Percentiles rank a stretch among this genome's conserved stretches.
phyloP scores from a whole-genome alignment of 1,140 invertebrate species.

The Pseudomyrmex pallidus region DNA sequence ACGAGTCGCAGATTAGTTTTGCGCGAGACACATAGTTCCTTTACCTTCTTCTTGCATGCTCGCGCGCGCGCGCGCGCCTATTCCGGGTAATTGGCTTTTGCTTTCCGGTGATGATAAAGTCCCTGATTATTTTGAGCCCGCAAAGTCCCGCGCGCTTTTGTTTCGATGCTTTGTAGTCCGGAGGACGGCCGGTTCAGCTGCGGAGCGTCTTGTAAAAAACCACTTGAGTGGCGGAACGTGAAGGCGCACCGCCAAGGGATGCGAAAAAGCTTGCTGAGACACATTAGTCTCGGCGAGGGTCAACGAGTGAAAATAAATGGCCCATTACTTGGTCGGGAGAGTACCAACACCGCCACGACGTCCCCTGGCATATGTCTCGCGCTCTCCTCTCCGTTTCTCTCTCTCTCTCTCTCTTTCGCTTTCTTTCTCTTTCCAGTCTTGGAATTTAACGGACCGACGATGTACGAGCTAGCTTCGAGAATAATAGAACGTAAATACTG shows the following conservation, averaged over 20 bases:
- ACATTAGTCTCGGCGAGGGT: slow-evolving; percentile 78
- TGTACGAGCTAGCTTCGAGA: slow-evolving; percentile 58
- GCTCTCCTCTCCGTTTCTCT: background rate
- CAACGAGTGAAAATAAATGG: slow-evolving; percentile 80
- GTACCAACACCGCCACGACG: slow-evolving; percentile 51
- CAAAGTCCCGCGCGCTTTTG: slow-evolving; percentile 33
- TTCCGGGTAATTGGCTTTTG: slow-evolving; percentile 26
- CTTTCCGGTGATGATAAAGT: slow-evolving; percentile 35
- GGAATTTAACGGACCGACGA: slow-evolving; percentile 69
- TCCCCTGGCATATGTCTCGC: slow-evolving; percentile 38
- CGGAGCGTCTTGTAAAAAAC: slow-evolving; percentile 58
- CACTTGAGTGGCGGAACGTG: slow-evolving; percentile 61
- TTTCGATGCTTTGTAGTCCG: slow-evolving; percentile 50
- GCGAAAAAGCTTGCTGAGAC: slow-evolving; percentile 76
- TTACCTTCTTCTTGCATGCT: no score
- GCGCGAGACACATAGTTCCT: background rate
- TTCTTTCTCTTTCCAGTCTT: slow-evolving; percentile 29
- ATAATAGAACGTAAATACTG: slow-evolving; percentile 73
- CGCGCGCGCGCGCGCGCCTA: background rate
- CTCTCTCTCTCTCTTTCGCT: background rate
- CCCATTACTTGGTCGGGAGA: slow-evolving; percentile 73
- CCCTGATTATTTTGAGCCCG: slow-evolving; percentile 14
- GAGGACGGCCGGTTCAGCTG: slow-evolving; percentile 24
- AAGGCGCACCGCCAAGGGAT: slow-evolving; percentile 62
- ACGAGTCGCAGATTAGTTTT: background rate